Evolutionary conservation across 2,888 invertebrate genomes (phyloP).

Genomic region (Euphydryas editha): DNA sequence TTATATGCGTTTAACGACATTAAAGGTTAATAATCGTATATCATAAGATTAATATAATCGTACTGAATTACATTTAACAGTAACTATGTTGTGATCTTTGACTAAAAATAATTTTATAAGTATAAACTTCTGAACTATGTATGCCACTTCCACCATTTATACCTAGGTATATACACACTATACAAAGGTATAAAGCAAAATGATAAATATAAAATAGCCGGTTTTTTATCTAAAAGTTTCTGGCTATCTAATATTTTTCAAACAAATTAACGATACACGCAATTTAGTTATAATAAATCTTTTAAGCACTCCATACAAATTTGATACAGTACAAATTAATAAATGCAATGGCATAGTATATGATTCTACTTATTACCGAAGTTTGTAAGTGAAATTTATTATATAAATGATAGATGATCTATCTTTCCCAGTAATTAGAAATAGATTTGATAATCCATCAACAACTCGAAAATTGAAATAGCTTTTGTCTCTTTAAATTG

Average conservation of each 20-base stretch:
- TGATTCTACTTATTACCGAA: not conserved
- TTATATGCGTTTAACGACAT: conserved; percentile 6
- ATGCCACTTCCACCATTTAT: no score
- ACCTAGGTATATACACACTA: no score
- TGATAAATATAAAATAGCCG: conserved; percentile 11
- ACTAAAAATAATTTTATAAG: no score
- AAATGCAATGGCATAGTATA: not conserved
- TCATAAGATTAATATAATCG: no score
- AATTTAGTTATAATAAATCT: no score
- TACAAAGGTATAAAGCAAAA: no score
- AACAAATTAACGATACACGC: conserved; percentile 45
- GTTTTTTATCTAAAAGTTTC: conserved; percentile 20
- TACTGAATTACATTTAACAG: no score
- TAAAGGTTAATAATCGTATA: not conserved
- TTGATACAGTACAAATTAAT: no score
- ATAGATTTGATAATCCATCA: conserved; percentile 6
- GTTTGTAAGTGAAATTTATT: conserved; percentile 15
- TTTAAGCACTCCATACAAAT: no score
- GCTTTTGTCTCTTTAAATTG: not conserved
- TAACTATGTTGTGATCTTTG: no score
- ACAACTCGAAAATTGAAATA: not conserved
- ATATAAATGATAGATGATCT: conserved; percentile 7
- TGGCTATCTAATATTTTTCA: conserved; percentile 20
- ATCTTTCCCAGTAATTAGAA: conserved; percentile 2
- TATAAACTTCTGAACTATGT: no score